Base-by-base conservation (phyloP, 2,797 vertebrate genomes). In the Macrochelys suwanniensis region DNA sequence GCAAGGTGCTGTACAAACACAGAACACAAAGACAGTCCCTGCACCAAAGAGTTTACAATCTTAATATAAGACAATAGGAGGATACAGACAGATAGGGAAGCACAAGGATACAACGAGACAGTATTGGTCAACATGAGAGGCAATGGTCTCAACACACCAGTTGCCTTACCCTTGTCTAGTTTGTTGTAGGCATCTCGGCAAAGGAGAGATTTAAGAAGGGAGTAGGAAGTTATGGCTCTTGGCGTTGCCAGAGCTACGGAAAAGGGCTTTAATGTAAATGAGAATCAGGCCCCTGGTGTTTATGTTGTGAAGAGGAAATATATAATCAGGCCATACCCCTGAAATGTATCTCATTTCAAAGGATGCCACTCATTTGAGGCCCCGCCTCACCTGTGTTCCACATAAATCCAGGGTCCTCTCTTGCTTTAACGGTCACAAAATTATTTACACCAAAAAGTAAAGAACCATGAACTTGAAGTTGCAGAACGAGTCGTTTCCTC, bases 211-310 rank as follows among this genome's bases (percentile, higher is more conserved):
- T 94, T 79, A 91, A 89, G 90, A 89, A 54, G 31, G 79, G 88
- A 93, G 93, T 86, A 96, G 89, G 49, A 84, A 95, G 91, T 4
- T 92, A 90, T 80, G 85, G 87, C 83, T 88, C 92, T 95, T 47
- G 90, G 88, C 9, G 0, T 42, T 28, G 45, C 33, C 59, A 25
- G 91, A 86, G 88, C 92, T 89, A 61, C 90, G 90, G 90, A 95
- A 89, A 92, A 96, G 92, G 88, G 90, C 91, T 96, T 95, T 91
- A 68, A 0, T 82, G 83, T 90, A 92, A 95, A 82, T 1, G 1
- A 86, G 90, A 95, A 95, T 84, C 56, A 1, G 3, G 91, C 76
- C 85, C 0, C 10, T 81, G 1, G 0, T 0, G 2, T 96, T 95
- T 96, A 81, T 91, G 90, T 89, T 45, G 50, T 10, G 45, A 80